Base-by-base conservation (phyloP, 2,797 vertebrate genomes). In the Champsocephalus gunnari region DNA sequence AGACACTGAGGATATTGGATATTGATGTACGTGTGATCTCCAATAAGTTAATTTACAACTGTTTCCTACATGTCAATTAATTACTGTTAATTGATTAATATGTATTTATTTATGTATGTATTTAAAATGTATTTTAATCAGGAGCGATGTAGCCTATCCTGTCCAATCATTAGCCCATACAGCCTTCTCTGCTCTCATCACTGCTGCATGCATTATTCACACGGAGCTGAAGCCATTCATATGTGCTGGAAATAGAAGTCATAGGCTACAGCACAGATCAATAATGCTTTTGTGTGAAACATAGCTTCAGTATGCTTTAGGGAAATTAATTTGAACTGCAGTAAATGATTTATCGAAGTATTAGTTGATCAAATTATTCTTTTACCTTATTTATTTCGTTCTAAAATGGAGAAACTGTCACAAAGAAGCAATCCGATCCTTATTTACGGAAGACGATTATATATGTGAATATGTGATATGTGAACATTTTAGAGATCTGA, bases 151-250 rank as follows among this genome's bases (percentile, higher is more conserved):
- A 0, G 43, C 61, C 14, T 49, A 47, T 47, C 14, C 41, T 64
- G 32, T 61, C 32, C 13, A 28, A 70, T 62, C 53, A 73, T 60
- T 63, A 69, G 16, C 50, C 9, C 0, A 50, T 28, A 79, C 70
- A 67, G 43, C 57, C 80, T 19, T 53, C 51, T 3, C 12, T 32
- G 16, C 41, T 34, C 44, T 80, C 68, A 66, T 83, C 73, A 66
- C 19, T 10, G 2, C 57, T 55, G 41, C 70, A 83, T 86, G 34
- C 12, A 82, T 81, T 83, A 81, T 82, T 87, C 64, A 82, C 54
- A 70, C 17, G 47, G 58, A 44, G 75, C 81, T 76, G 5, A 77
- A 82, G 34, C 24, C 59, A 75, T 73, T 66, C 74, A 44, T 69
- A 21, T 44, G 54, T 38, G 66, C 56, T 70, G 32, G 17, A 73